These are phyloP conservation scores for Malurus alboscapulatus DNA, from an alignment of 2,113 vertebrate species.

Conservation along the genomic window DNA sequence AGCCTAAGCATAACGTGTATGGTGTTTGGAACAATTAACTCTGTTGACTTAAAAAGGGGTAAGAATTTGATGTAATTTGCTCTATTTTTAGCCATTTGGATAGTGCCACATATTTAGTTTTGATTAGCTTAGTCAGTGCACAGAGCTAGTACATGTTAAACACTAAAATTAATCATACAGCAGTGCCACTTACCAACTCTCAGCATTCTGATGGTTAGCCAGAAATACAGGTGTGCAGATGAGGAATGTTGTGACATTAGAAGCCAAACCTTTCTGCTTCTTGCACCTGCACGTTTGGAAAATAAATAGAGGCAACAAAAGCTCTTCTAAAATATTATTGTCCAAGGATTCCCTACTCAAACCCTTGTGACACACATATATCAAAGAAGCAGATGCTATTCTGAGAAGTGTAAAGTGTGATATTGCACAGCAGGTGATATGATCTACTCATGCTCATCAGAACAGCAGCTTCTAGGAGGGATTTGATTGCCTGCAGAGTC, in stretches of 20 bases:
- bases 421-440: background rate
- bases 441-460: background rate
- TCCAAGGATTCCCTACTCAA: background rate
- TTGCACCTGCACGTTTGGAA: background rate
- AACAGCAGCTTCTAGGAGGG: background rate
- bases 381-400: background rate
- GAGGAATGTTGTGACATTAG: background rate
- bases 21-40: background rate
- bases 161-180: background rate
- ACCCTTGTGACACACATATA: background rate
- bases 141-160: background rate
- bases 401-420: background rate
- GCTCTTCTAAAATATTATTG: background rate
- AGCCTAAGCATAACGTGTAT: background rate
- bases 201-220: background rate
- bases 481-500: background rate
- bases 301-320: background rate
- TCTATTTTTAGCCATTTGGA: background rate
- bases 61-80: background rate
- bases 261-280: background rate
- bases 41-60: background rate
- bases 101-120: background rate
- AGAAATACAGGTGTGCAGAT: slow-evolving; percentile 39
- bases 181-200: background rate
- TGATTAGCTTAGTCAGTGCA: background rate